These are phyloP conservation scores for Kradibia gibbosae DNA, from an alignment of 1,140 invertebrate genomes.

Conservation along the genomic window DNA sequence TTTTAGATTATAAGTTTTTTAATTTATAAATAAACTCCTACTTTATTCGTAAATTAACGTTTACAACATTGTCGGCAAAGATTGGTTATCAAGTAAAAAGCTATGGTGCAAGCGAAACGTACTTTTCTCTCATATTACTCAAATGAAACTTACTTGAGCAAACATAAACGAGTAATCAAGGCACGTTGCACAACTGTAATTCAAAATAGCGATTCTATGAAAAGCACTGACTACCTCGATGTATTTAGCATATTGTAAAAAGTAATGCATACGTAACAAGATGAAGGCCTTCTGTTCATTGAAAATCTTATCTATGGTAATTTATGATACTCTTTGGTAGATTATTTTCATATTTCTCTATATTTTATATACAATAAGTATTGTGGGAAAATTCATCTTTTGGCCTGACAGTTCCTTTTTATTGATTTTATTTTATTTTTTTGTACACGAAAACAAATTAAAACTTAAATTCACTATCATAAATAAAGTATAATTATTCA, in stretches of 20 bases:
- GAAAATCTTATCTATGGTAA: constrained; percentile 37
- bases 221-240: constrained; percentile 39
- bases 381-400: background rate
- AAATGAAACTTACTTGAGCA: constrained; percentile 9
- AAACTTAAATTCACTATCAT: background rate
- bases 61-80: background rate
- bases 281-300: constrained; percentile 42
- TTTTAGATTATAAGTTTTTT: too few species aligned
- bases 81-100: constrained; percentile 33
- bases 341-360: constrained; percentile 31
- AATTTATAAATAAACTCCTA: background rate
- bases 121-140: constrained; percentile 2
- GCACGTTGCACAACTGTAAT: background rate
- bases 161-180: background rate
- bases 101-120: background rate
- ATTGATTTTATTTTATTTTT: constrained; percentile 1
- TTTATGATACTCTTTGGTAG: constrained; percentile 33
- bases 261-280: constrained; percentile 14
- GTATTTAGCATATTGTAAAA: constrained; percentile 38
- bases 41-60: constrained; percentile 6
- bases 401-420: background rate
- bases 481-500: too few species aligned
- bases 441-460: background rate
- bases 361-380: background rate
- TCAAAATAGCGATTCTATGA: constrained; percentile 22